Percentiles rank a stretch among this genome's conserved stretches.
phyloP scores from a whole-genome alignment of 1,140 invertebrate genomes.

The Globodera ellingtonae region DNA sequence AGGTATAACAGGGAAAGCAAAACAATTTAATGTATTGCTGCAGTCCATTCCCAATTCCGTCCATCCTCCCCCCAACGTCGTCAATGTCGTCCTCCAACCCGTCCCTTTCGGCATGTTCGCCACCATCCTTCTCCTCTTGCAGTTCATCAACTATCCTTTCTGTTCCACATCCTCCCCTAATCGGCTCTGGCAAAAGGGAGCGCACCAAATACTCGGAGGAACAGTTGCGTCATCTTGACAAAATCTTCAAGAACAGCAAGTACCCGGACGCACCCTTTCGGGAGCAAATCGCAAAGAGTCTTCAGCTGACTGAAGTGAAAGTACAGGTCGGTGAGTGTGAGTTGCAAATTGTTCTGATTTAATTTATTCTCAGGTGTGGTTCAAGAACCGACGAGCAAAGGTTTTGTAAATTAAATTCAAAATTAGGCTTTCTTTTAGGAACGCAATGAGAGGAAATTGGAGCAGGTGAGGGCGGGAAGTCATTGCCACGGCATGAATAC shows the following conservation, averaged over 20 bases:
- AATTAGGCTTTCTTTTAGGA: neutral
- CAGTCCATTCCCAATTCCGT: slow-evolving; percentile 9
- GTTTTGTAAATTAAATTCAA: neutral
- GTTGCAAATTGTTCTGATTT: neutral
- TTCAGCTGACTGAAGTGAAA: slow-evolving; percentile 27
- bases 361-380: slow-evolving; percentile 23
- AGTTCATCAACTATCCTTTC: neutral
- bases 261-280: slow-evolving; percentile 15
- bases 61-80: neutral
- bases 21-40: neutral
- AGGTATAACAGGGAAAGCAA: neutral
- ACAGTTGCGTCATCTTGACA: slow-evolving; percentile 22
- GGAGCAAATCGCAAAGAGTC: slow-evolving; percentile 22
- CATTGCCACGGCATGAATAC: neutral
- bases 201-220: slow-evolving; percentile 27
- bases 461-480: neutral
- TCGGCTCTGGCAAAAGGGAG: slow-evolving; percentile 10
- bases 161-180: neutral
- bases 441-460: slow-evolving; percentile 23
- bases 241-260: neutral
- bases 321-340: slow-evolving; percentile 2
- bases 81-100: neutral
- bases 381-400: slow-evolving; percentile 28
- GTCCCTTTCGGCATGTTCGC: neutral
- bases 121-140: neutral